Conservation (phyloP, 2,113 vertebrate species). For the Phocoena phocoena region DNA sequence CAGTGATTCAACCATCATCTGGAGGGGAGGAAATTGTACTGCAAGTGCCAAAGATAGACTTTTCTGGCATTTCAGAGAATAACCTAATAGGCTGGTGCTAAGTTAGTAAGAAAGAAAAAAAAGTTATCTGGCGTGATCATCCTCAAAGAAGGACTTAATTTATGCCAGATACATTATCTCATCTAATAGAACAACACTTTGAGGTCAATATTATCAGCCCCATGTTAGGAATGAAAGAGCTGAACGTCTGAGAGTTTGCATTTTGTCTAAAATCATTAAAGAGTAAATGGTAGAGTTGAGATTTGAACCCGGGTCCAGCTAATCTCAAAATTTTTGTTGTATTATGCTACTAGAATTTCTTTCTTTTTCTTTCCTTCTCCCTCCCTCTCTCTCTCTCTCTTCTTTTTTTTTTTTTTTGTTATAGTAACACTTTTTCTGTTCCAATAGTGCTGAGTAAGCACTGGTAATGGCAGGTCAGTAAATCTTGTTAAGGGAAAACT, state of each 20-base stretch:
- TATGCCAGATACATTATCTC: not conserved
- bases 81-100: not conserved
- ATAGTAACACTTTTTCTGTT: not conserved
- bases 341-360: not conserved
- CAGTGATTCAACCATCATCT: not conserved
- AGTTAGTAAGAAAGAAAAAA: not conserved
- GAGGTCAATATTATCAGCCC: not conserved
- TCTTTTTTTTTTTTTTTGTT: not conserved
- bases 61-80: slow-evolving; percentile 12
- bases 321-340: not conserved
- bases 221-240: not conserved
- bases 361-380: not conserved
- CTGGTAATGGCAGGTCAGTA: not conserved
- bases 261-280: slow-evolving; percentile 38
- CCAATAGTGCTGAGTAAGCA: not conserved
- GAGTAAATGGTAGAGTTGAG: slow-evolving; percentile 15
- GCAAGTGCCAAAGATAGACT: not conserved
- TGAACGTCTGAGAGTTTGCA: not conserved
- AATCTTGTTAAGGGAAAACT: not conserved
- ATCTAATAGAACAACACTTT: not conserved
- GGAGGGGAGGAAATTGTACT: not conserved
- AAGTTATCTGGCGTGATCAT: not conserved
- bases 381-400: not conserved
- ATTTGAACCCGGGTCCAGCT: not conserved
- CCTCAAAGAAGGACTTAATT: not conserved